Evolutionary conservation across 1,140 invertebrate genomes (phyloP).

Genomic region (Atta colombica): DNA sequence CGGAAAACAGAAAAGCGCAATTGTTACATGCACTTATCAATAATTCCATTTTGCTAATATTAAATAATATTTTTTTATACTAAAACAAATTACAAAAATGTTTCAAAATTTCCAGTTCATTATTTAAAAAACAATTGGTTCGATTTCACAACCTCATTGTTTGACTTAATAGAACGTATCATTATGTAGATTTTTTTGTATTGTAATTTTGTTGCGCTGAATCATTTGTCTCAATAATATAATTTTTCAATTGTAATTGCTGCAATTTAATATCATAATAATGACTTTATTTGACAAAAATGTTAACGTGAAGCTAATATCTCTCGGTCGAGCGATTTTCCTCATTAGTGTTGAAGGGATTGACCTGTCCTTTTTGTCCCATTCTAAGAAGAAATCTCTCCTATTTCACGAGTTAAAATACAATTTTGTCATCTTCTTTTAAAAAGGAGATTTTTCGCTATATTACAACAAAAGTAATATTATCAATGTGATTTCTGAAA

Average conservation of each 20-base stretch:
- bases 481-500: background rate
- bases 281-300: conserved; percentile 35
- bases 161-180: background rate
- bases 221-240: conserved; percentile 18
- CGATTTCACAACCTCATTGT: background rate
- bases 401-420: conserved; percentile 51
- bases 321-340: conserved; percentile 50
- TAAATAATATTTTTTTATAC: background rate
- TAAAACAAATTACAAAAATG: background rate
- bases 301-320: conserved; percentile 52
- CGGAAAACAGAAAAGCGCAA: background rate
- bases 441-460: conserved; percentile 14
- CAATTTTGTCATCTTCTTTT: conserved; percentile 44
- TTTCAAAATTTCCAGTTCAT: background rate
- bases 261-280: conserved; percentile 55
- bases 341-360: conserved; percentile 52
- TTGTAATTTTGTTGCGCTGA: background rate
- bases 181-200: background rate
- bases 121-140: conserved; percentile 13
- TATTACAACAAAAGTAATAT: conserved; percentile 17
- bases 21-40: background rate
- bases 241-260: conserved; percentile 35
- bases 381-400: conserved; percentile 12
- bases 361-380: conserved; percentile 40
- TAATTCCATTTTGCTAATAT: conserved; percentile 8